These are phyloP conservation scores for Oncorhynchus tshawytscha DNA, from an alignment of 2,113 vertebrate species.

Conservation along the genomic window DNA sequence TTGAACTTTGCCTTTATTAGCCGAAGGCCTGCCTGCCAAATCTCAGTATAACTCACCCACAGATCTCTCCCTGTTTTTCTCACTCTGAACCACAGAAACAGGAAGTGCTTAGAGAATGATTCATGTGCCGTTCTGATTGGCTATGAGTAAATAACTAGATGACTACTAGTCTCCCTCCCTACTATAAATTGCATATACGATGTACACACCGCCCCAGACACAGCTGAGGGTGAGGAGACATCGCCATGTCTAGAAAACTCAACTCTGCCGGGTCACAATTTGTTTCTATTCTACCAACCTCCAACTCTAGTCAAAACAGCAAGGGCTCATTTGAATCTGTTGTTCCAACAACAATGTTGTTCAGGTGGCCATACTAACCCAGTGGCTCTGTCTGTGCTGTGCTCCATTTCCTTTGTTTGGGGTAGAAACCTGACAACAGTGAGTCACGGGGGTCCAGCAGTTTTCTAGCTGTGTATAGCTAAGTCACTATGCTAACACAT, in stretches of 20 bases:
- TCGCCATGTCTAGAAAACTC: not conserved
- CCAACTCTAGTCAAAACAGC: constrained; percentile 4
- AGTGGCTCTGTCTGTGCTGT: not conserved
- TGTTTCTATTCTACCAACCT: too few species aligned
- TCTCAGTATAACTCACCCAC: not conserved
- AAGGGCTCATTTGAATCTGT: constrained; percentile 5
- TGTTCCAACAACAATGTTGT: not conserved
- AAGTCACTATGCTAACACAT: constrained; percentile 1
- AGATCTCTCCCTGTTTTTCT: not conserved
- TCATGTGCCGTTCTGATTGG: constrained; percentile 46
- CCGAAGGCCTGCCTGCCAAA: constrained; percentile 20
- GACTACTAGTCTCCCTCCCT: not conserved
- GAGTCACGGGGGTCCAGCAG: not conserved
- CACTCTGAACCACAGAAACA: constrained; percentile 37
- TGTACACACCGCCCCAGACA: not conserved
- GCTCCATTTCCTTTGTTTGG: constrained; percentile 13
- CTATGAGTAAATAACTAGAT: constrained; percentile 33
- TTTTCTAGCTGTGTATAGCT: not conserved
- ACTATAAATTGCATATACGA: not conserved
- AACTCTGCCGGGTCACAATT: too few species aligned
- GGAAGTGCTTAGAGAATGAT: constrained; percentile 58
- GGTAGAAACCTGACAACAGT: constrained; percentile 1
- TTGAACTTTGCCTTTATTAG: constrained; percentile 41
- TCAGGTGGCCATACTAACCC: not conserved
- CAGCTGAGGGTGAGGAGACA: not conserved